Percentiles rank a stretch among this genome's conserved stretches.
phyloP scores from a whole-genome alignment of 35 echinoderm and acorn worm species.

The Patiria miniata region DNA sequence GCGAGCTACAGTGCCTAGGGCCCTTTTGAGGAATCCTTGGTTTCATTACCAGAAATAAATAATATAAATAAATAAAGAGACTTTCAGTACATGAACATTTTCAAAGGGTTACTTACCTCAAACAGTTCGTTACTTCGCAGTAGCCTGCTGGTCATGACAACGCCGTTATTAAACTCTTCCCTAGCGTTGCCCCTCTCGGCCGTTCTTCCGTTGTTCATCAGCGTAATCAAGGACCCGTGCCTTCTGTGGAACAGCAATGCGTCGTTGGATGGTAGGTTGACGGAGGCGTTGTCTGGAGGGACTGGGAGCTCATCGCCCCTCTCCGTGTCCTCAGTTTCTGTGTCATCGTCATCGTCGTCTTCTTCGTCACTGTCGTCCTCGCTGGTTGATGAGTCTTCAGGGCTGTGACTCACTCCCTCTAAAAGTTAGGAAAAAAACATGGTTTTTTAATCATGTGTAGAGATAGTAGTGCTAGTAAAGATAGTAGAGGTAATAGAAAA shows the following conservation, averaged over 20 bases:
- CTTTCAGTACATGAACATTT: too few species aligned
- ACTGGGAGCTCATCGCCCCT: conserved; percentile 5
- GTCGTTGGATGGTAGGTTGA: conserved; percentile 31
- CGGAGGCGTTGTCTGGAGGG: neutral
- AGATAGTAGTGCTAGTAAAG: too few species aligned
- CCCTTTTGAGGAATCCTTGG: too few species aligned
- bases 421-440: neutral
- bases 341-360: conserved; percentile 12
- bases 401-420: neutral
- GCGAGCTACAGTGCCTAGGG: too few species aligned
- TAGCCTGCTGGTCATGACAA: conserved; percentile 89
- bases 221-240: conserved; percentile 73
- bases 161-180: conserved; percentile 97
- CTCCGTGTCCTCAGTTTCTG: conserved; percentile 38
- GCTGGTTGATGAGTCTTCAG: neutral
- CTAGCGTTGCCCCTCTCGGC: conserved; percentile 83
- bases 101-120: conserved; percentile 64
- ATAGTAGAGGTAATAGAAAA: too few species aligned
- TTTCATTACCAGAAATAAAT: too few species aligned
- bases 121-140: conserved; percentile 89
- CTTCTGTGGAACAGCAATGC: conserved; percentile 70
- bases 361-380: conserved; percentile 5
- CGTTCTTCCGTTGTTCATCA: conserved; percentile 51
- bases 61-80: too few species aligned
- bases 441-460: too few species aligned